Percentiles rank a stretch among this genome's conserved stretches.
Evolutionary conservation across 2,888 invertebrate genomes (phyloP).

Genomic region (Melipona bicolor): DNA sequence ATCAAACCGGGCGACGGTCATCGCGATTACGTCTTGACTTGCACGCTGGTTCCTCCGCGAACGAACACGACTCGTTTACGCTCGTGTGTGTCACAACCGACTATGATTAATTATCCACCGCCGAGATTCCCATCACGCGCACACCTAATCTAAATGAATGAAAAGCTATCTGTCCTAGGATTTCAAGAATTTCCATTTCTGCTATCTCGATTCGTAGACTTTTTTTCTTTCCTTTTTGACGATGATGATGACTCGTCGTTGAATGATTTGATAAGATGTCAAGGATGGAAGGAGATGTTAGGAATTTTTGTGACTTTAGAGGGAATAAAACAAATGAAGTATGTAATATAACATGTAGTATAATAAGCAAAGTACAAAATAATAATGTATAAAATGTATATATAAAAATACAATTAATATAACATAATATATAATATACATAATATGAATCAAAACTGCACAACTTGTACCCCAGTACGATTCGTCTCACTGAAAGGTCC

Average conservation of each 20-base stretch:
- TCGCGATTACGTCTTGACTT: constrained; percentile 27
- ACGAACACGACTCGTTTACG: constrained; percentile 28
- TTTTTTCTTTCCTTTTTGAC: background rate
- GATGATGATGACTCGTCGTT: background rate
- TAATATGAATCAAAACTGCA: too few species aligned
- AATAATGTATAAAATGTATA: too few species aligned
- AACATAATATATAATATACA: too few species aligned
- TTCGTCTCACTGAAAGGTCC: too few species aligned
- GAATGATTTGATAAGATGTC: background rate
- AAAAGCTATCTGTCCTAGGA: background rate
- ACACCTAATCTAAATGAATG: background rate
- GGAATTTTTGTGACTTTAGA: too few species aligned
- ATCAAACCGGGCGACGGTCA: constrained; percentile 8
- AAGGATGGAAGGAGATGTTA: too few species aligned
- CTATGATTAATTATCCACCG: constrained; percentile 40
- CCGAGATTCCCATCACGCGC: constrained; percentile 38
- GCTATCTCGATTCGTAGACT: background rate
- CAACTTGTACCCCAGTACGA: too few species aligned
- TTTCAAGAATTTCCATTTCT: constrained; percentile 7
- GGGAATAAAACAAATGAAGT: too few species aligned
- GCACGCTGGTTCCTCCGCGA: constrained; percentile 11
- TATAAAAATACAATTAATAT: too few species aligned
- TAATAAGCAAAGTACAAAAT: too few species aligned
- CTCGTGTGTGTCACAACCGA: constrained; percentile 8
- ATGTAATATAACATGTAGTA: too few species aligned